These are phyloP conservation scores for Dasysyrphus tricinctus DNA, from an alignment of 2,888 invertebrate genomes.

Conservation along the genomic window DNA sequence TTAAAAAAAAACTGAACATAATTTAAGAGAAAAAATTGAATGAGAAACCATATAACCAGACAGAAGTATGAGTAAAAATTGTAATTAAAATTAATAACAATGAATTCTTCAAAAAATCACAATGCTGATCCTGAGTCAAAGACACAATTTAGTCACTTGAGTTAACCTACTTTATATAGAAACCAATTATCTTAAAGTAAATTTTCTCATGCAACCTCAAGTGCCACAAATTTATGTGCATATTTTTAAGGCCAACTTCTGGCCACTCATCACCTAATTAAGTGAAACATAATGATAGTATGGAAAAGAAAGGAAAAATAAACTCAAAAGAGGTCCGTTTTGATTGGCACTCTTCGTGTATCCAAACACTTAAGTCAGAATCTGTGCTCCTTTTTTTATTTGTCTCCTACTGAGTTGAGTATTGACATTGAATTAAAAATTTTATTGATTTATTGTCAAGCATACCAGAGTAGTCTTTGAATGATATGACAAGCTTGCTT, in stretches of 20 bases:
- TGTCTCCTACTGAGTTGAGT: background rate
- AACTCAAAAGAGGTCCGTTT: slow-evolving; percentile 12
- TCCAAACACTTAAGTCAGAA: slow-evolving; percentile 41
- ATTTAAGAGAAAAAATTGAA: background rate
- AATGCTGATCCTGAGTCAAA: background rate
- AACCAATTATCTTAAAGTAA: slow-evolving; percentile 13
- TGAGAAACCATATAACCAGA: background rate
- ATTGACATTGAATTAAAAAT: slow-evolving; percentile 57
- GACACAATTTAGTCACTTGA: slow-evolving; percentile 1
- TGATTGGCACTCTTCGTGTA: slow-evolving; percentile 63
- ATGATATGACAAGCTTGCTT: slow-evolving; percentile 51
- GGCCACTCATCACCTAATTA: slow-evolving; percentile 51
- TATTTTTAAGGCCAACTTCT: slow-evolving; percentile 3
- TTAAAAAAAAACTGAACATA: background rate
- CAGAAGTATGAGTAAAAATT: background rate
- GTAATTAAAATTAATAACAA: background rate
- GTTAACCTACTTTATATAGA: slow-evolving; percentile 16
- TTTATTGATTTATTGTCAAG: slow-evolving; percentile 71
- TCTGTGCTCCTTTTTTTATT: slow-evolving; percentile 8
- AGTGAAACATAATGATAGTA: slow-evolving; percentile 57
- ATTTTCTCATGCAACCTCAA: slow-evolving; percentile 17
- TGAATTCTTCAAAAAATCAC: background rate
- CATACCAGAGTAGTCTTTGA: slow-evolving; percentile 39
- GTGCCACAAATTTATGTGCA: slow-evolving; percentile 37
- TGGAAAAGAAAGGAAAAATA: background rate